A percentile compares a stretch with the other conserved stretches of the same genome.
Conservation (phyloP, 2,113 vertebrate genomes). For the Chamaetylas fuelleborni region DNA sequence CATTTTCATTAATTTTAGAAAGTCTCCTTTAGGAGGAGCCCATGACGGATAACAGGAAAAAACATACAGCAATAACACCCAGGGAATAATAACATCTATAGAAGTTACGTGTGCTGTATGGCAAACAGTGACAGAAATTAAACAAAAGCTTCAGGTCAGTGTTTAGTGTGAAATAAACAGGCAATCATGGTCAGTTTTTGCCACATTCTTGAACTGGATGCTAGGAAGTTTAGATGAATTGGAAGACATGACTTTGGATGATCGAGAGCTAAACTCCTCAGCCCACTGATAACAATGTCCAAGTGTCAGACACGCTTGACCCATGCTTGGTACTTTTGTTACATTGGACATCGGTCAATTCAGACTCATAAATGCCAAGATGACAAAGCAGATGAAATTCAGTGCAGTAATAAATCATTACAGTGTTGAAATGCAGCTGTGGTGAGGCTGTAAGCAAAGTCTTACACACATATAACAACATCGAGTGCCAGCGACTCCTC, state of each 20-base stretch:
- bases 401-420: background rate
- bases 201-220: background rate
- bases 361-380: background rate
- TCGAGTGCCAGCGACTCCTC: background rate
- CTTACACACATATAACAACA: background rate
- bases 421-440: background rate
- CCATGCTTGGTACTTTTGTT: background rate
- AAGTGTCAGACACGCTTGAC: background rate
- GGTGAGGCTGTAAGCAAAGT: background rate
- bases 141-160: background rate
- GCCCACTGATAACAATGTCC: background rate
- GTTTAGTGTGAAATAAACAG: background rate
- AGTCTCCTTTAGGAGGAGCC: background rate
- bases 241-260: background rate
- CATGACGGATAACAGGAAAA: background rate
- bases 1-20: background rate
- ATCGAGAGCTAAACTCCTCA: background rate
- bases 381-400: background rate
- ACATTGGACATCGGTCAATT: background rate
- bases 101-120: background rate
- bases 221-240: background rate
- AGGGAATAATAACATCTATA: background rate
- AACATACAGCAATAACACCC: background rate
- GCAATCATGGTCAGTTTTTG: background rate
- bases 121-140: background rate